These are phyloP conservation scores for Drosophila pseudoobscura DNA, from an alignment of 1,140 invertebrate species.

Conservation along the genomic window DNA sequence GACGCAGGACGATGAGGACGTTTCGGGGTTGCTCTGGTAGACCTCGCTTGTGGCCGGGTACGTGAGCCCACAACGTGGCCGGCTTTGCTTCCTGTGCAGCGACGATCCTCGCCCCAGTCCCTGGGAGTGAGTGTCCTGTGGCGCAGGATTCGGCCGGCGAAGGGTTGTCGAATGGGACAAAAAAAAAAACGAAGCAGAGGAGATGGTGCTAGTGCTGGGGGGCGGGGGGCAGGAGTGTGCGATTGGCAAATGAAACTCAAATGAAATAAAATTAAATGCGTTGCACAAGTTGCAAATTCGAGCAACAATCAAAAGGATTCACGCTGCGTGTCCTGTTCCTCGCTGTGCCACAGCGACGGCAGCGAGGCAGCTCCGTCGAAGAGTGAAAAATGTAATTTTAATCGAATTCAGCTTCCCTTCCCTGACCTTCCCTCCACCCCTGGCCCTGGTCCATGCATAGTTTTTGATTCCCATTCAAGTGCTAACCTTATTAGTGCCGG, in stretches of 20 bases:
- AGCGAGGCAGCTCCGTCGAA: conserved; percentile 19
- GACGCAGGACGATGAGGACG: conserved; percentile 9
- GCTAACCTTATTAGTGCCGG: conserved; percentile 66
- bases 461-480: conserved; percentile 59
- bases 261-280: conserved; percentile 77
- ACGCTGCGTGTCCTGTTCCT: conserved; percentile 61
- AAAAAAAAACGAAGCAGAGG: background rate
- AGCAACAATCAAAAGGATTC: conserved; percentile 75
- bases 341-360: conserved; percentile 18
- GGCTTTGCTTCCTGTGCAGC: conserved; percentile 71
- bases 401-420: conserved; percentile 66
- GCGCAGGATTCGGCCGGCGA: conserved; percentile 53
- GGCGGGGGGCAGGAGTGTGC: conserved; percentile 4
- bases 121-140: conserved; percentile 46
- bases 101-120: conserved; percentile 43
- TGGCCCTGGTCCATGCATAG: conserved; percentile 37
- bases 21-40: conserved; percentile 76
- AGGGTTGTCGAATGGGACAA: conserved; percentile 55
- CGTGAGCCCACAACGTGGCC: conserved; percentile 78
- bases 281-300: conserved; percentile 75
- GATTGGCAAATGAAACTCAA: conserved; percentile 75
- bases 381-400: conserved; percentile 76
- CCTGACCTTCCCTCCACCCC: background rate
- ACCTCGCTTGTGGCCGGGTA: conserved; percentile 78
- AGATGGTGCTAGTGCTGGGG: background rate